phyloP scores from a whole-genome alignment of 2,113 vertebrate species.

The Festucalex cinctus region DNA sequence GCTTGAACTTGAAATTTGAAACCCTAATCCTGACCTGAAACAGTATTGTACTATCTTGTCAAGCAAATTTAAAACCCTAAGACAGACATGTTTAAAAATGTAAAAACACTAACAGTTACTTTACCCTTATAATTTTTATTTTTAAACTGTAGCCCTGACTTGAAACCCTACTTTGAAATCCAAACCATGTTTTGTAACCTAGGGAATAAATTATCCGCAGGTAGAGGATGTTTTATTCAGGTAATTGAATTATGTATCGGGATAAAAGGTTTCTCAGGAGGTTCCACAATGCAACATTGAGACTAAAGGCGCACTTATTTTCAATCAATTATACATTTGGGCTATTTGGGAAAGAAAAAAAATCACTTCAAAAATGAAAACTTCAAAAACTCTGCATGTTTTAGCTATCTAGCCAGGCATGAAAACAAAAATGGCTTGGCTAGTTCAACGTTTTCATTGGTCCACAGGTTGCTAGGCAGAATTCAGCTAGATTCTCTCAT shows the following conservation, averaged over 20 bases:
- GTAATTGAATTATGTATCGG: slow-evolving; percentile 11
- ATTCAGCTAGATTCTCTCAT: not conserved
- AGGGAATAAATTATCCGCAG: not conserved
- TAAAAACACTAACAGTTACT: not conserved
- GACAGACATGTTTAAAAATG: not conserved
- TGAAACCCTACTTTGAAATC: not conserved
- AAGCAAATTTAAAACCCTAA: not conserved
- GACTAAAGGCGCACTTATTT: slow-evolving; percentile 9
- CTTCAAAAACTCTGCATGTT: too few relatives aligned
- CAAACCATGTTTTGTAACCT: not conserved
- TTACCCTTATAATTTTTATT: not conserved
- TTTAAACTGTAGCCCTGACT: not conserved
- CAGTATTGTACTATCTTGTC: not conserved
- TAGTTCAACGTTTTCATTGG: not conserved
- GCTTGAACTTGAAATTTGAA: too few relatives aligned
- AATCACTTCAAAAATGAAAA: not conserved
- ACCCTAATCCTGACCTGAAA: not conserved
- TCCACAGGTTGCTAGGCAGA: not conserved
- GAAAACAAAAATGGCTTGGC: too few relatives aligned
- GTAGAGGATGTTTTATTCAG: slow-evolving; percentile 6
- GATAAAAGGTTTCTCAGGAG: slow-evolving; percentile 8
- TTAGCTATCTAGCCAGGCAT: too few relatives aligned
- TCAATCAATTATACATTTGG: slow-evolving; percentile 5
- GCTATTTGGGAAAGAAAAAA: not conserved
- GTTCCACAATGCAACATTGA: not conserved